phyloP scores from a whole-genome alignment of 2,113 vertebrate genomes.

The Gallinago paraguaiae region DNA sequence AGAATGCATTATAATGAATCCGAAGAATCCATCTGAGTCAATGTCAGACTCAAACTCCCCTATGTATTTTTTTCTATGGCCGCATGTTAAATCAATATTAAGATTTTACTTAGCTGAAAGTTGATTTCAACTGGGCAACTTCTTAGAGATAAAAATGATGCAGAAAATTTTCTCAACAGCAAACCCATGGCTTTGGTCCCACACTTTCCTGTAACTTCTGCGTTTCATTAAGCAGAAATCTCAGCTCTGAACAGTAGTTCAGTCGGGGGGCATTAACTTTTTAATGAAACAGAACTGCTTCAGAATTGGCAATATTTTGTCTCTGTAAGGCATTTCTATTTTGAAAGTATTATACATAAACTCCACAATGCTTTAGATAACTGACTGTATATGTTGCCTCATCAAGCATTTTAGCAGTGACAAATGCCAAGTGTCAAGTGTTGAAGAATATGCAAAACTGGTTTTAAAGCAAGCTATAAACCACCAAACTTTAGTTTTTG shows the following conservation, averaged over 20 bases:
- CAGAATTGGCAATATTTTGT: not conserved
- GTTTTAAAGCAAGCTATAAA: not conserved
- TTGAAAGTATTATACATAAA: not conserved
- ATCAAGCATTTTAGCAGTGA: not conserved
- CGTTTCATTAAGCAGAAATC: not conserved
- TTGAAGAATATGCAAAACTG: not conserved
- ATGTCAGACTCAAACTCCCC: not conserved
- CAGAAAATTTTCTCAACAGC: not conserved
- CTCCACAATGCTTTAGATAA: not conserved
- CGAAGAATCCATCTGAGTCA: not conserved
- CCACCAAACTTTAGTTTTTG: not conserved
- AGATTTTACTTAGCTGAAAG: not conserved
- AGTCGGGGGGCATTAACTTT: not conserved
- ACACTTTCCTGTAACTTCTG: not conserved
- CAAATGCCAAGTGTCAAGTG: not conserved
- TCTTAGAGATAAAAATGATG: not conserved
- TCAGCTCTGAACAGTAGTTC: not conserved
- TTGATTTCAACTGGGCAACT: not conserved
- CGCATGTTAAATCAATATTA: not conserved
- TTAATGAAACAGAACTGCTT: not conserved
- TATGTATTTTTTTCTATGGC: not conserved
- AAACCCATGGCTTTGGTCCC: not conserved
- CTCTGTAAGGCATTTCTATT: not conserved
- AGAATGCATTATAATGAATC: not conserved
- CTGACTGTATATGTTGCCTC: not conserved